Conservation (phyloP, 2,113 vertebrate genomes). For the Progne subis region DNA sequence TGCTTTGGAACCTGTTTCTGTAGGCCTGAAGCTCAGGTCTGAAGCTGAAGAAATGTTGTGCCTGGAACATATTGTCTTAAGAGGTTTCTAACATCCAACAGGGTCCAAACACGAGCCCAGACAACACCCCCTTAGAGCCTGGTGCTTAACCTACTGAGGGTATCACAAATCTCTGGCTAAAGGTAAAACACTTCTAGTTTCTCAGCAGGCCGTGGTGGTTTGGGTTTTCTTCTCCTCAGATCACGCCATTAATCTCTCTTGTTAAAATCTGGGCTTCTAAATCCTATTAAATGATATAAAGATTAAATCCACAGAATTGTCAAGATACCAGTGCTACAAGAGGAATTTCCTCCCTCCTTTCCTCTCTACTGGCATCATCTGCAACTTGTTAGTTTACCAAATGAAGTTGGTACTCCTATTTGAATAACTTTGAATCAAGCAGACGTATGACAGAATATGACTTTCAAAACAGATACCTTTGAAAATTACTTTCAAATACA, state of each 20-base stretch:
- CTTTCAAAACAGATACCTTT: slow-evolving; percentile 14
- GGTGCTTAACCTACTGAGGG: neutral
- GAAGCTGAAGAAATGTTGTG: neutral
- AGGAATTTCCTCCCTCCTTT: neutral
- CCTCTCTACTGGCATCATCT: neutral
- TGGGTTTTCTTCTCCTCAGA: neutral
- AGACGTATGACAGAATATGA: neutral
- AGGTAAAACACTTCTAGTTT: neutral
- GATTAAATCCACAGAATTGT: neutral
- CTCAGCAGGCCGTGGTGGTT: neutral
- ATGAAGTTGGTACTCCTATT: neutral
- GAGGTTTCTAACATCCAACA: neutral
- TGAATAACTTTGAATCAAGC: neutral
- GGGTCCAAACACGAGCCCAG: neutral
- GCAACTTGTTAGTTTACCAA: slow-evolving; percentile 10
- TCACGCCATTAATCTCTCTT: neutral
- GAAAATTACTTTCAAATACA: slow-evolving; percentile 7
- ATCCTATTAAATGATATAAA: neutral
- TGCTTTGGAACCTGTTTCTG: neutral
- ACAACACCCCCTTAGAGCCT: neutral
- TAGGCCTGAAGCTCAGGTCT: neutral
- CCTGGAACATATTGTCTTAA: neutral
- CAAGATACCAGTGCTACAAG: neutral
- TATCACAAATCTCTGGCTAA: neutral
- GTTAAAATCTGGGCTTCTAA: neutral